These are phyloP conservation scores for Lasioglossum figueresi DNA, from an alignment of 2,888 invertebrate genomes.

Conservation along the genomic window DNA sequence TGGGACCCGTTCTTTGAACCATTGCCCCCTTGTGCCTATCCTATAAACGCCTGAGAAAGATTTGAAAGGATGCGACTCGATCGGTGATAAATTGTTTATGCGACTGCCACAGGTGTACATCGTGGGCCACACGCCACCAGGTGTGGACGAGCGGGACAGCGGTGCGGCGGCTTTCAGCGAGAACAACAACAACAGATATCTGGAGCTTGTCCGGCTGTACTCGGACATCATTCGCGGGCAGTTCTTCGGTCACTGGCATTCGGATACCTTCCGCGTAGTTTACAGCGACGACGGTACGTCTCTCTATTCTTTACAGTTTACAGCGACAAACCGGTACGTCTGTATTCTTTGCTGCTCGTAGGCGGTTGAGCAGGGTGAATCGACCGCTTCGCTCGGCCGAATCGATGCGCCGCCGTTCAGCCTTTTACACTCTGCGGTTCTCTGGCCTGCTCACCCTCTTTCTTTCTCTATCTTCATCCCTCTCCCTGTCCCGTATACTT, in stretches of 20 bases:
- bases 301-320: slow-evolving; percentile 2
- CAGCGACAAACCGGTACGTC: background rate
- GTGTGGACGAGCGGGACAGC: slow-evolving; percentile 92
- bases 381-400: slow-evolving; percentile 2
- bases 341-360: slow-evolving; percentile 6
- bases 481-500: background rate
- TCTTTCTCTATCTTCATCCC: background rate
- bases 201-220: slow-evolving; percentile 90
- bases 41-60: background rate
- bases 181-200: slow-evolving; percentile 91
- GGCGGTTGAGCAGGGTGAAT: slow-evolving; percentile 26
- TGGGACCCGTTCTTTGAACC: too few species aligned
- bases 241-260: slow-evolving; percentile 96
- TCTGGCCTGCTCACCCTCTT: background rate
- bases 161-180: slow-evolving; percentile 89
- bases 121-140: slow-evolving; percentile 95
- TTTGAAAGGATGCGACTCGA: background rate
- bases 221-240: slow-evolving; percentile 94
- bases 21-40: background rate
- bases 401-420: slow-evolving; percentile 46
- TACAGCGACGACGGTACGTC: slow-evolving; percentile 87
- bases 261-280: slow-evolving; percentile 94
- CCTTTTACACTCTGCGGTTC: slow-evolving; percentile 34
- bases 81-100: background rate
- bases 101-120: slow-evolving; percentile 90